Conservation (phyloP, 2,113 vertebrate genomes). For the Macrotis lagotis region DNA sequence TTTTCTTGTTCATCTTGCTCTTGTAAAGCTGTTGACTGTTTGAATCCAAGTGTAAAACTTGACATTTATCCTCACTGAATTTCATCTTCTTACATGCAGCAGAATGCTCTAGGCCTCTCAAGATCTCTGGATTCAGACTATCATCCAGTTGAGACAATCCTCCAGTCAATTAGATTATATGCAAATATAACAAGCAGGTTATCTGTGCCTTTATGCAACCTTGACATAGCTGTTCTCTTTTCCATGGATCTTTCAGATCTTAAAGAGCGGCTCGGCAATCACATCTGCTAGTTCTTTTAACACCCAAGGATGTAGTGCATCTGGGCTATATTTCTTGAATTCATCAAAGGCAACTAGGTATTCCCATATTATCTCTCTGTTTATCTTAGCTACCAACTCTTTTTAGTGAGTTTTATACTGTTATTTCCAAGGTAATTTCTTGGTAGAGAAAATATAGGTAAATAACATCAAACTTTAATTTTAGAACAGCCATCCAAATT, state of each 20-base stretch:
- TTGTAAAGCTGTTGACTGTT: background rate
- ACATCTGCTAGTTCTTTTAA: background rate
- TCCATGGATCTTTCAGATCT: background rate
- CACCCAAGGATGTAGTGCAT: background rate
- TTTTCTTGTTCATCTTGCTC: background rate
- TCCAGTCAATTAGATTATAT: background rate
- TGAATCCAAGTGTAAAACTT: background rate
- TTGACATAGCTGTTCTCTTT: background rate
- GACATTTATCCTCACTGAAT: background rate
- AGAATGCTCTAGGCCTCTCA: background rate
- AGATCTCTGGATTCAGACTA: background rate
- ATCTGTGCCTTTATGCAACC: background rate
- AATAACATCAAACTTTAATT: background rate
- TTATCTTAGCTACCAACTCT: background rate
- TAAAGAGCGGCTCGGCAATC: background rate
- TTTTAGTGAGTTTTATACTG: background rate
- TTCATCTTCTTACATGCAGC: background rate
- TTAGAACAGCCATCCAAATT: background rate
- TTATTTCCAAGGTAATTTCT: background rate
- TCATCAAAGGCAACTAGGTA: background rate
- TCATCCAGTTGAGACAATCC: background rate
- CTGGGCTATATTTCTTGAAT: background rate
- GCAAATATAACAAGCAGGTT: background rate
- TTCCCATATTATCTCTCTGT: background rate
- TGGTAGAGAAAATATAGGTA: background rate